A percentile compares a stretch with the other conserved stretches of the same genome.
phyloP scores from a whole-genome alignment of 2,797 vertebrate species.

The Nyctibius grandis region DNA sequence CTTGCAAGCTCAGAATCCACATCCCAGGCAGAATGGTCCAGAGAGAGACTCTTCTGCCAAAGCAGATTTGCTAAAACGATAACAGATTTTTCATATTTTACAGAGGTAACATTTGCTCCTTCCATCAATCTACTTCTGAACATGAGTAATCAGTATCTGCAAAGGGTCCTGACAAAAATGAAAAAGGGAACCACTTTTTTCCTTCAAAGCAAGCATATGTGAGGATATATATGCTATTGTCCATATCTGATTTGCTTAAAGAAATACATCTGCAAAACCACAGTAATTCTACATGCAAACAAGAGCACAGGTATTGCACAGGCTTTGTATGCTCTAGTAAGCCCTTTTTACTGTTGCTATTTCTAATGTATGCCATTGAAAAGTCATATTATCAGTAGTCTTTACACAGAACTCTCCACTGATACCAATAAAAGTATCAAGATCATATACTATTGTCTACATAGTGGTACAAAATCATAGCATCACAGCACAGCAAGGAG shows the following conservation, averaged over 20 bases:
- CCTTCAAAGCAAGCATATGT: background rate
- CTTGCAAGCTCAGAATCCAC: conserved; percentile 86
- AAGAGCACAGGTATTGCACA: background rate
- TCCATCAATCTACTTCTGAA: background rate
- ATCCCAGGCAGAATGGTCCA: conserved; percentile 82
- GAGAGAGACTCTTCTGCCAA: conserved; percentile 88
- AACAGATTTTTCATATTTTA: conserved; percentile 29
- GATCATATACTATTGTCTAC: background rate
- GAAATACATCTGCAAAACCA: background rate
- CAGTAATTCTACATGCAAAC: background rate
- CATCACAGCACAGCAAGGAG: background rate
- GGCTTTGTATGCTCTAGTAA: background rate
- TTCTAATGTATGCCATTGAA: background rate
- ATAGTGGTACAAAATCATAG: background rate
- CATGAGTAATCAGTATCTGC: background rate
- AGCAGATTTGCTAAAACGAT: conserved; percentile 77
- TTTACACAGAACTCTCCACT: background rate
- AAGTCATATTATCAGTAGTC: background rate
- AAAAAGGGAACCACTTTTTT: background rate
- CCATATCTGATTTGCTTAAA: background rate
- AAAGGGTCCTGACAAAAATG: background rate
- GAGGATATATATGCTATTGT: background rate
- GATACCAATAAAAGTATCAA: background rate
- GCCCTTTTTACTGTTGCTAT: background rate
- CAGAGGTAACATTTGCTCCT: background rate